These are phyloP conservation scores for Chydorus sphaericus DNA, from an alignment of 2,888 invertebrate genomes.

Conservation along the genomic window DNA sequence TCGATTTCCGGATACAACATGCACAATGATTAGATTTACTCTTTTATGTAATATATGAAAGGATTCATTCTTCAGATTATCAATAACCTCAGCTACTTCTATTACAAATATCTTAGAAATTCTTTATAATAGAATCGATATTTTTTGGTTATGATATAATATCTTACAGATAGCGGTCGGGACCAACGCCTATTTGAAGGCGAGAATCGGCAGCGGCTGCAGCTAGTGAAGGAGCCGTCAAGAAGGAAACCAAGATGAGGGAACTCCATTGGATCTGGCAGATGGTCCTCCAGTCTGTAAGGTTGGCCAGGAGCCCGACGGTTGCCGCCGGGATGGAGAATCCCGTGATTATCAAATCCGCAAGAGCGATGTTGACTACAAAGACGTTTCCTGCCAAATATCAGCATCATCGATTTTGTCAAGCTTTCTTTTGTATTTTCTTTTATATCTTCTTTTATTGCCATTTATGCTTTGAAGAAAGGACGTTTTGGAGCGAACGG, in stretches of 20 bases:
- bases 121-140: not conserved
- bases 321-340: conserved; percentile 52
- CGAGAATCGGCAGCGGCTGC: conserved; percentile 52
- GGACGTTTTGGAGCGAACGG: too few species aligned
- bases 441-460: too few species aligned
- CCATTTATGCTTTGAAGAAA: too few species aligned
- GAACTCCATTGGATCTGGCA: conserved; percentile 52
- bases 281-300: conserved; percentile 37
- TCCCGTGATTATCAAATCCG: conserved; percentile 53
- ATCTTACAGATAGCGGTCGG: conserved; percentile 34
- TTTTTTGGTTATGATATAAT: too few species aligned
- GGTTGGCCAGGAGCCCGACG: conserved; percentile 48
- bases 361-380: conserved; percentile 51
- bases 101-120: not conserved
- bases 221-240: conserved; percentile 43
- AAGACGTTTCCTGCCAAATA: conserved; percentile 48
- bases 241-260: conserved; percentile 47
- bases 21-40: not conserved
- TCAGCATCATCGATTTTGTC: too few species aligned
- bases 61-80: too few species aligned
- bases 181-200: conserved; percentile 30
- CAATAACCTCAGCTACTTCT: not conserved
- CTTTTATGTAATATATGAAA: too few species aligned
- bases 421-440: too few species aligned
- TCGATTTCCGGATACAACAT: too few species aligned